Percentiles rank a stretch among this genome's conserved stretches.
phyloP scores from a whole-genome alignment of 2,113 vertebrate species.

The Pluvialis apricaria region DNA sequence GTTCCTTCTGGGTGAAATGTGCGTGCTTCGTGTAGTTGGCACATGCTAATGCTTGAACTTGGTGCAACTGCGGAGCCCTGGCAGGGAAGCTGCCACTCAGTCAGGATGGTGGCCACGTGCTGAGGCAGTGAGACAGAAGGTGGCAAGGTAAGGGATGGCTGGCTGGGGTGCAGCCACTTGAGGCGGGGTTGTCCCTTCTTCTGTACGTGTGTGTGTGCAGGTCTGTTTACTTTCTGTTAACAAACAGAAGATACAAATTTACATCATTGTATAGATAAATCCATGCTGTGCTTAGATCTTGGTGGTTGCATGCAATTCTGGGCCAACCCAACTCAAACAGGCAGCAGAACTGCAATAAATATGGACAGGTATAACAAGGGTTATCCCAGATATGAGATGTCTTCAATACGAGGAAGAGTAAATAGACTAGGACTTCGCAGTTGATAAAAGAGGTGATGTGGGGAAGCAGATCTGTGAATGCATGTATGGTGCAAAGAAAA shows the following conservation, averaged over 20 bases:
- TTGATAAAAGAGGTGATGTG: background rate
- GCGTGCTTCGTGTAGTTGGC: rapidly evolving
- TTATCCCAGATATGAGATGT: background rate
- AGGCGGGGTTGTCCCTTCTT: background rate
- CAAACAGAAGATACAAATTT: background rate
- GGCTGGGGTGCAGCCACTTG: background rate
- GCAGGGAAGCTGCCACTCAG: rapidly evolving
- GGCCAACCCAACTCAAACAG: background rate
- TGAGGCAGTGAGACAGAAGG: background rate
- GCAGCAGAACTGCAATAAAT: background rate
- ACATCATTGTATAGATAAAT: background rate
- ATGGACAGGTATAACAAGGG: background rate
- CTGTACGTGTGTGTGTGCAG: too few species aligned
- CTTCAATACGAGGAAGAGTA: background rate
- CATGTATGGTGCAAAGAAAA: background rate
- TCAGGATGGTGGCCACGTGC: background rate
- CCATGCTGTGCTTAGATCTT: background rate
- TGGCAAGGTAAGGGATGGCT: background rate
- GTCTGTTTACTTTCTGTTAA: background rate
- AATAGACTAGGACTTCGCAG: background rate
- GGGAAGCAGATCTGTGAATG: background rate
- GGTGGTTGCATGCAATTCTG: rapidly evolving
- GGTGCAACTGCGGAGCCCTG: background rate
- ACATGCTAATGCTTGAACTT: background rate
- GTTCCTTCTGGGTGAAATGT: background rate